Conservation (phyloP, 2,797 vertebrate species). For the Eupleurogrammus muticus region DNA sequence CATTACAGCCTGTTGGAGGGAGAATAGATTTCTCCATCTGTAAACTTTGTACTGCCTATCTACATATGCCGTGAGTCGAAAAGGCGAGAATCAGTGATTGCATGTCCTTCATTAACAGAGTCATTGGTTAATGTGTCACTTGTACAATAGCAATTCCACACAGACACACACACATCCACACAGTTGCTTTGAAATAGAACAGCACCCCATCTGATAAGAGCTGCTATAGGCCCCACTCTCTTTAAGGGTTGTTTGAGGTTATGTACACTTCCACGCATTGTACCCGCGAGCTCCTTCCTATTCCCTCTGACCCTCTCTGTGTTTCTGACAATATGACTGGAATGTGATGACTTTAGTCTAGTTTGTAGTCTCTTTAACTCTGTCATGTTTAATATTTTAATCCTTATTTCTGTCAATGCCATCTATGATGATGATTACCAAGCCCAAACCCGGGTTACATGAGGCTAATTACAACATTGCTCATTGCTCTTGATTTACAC, state of each 20-base stretch:
- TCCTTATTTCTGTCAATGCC: not conserved
- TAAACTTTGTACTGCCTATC: slow-evolving; percentile 76
- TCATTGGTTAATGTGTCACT: slow-evolving; percentile 81
- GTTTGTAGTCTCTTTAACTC: slow-evolving; percentile 39
- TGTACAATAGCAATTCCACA: slow-evolving; percentile 56
- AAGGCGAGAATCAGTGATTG: slow-evolving; percentile 72
- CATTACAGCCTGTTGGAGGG: slow-evolving; percentile 26
- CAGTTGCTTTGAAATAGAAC: slow-evolving; percentile 30
- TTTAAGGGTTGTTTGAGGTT: slow-evolving; percentile 57
- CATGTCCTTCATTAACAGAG: slow-evolving; percentile 81
- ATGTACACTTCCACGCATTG: slow-evolving; percentile 57
- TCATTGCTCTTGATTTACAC: not conserved
- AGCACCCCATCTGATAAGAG: slow-evolving; percentile 58
- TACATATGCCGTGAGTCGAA: slow-evolving; percentile 43
- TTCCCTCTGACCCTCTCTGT: slow-evolving; percentile 27
- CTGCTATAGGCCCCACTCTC: slow-evolving; percentile 22
- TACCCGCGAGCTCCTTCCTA: slow-evolving; percentile 34
- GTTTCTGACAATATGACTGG: slow-evolving; percentile 45
- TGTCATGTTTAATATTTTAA: slow-evolving; percentile 6
- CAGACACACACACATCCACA: slow-evolving; percentile 36
- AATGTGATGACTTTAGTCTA: slow-evolving; percentile 44
- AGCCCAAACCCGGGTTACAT: not conserved
- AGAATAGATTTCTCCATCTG: slow-evolving; percentile 51
- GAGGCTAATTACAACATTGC: not conserved
- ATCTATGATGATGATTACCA: not conserved